phyloP scores from a whole-genome alignment of 2,888 invertebrate species.

The Pantelozetes paolii region DNA sequence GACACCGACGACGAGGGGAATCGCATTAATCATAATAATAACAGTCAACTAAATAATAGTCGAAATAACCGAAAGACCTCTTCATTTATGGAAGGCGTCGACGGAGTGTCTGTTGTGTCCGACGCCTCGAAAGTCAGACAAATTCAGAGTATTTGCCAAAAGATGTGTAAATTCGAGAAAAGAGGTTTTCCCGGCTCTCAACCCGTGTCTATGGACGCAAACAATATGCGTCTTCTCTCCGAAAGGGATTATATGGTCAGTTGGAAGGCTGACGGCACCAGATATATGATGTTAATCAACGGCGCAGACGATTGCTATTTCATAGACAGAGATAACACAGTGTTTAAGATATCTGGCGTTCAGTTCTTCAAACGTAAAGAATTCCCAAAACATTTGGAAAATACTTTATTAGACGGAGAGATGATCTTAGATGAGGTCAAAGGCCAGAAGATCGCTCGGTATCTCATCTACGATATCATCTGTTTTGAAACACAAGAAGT shows the following conservation, averaged over 20 bases:
- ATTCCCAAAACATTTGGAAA: slow-evolving; percentile 63
- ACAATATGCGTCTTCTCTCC: slow-evolving; percentile 70
- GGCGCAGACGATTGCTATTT: slow-evolving; percentile 80
- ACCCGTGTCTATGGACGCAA: slow-evolving; percentile 88
- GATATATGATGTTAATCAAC: slow-evolving; percentile 94
- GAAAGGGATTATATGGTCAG: slow-evolving; percentile 88
- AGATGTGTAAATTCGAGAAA: slow-evolving; percentile 72
- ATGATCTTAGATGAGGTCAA: slow-evolving; percentile 90
- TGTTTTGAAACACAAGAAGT: slow-evolving; percentile 73
- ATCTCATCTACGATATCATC: slow-evolving; percentile 90
- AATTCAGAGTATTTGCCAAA: slow-evolving; percentile 70
- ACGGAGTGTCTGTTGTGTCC: slow-evolving; percentile 68
- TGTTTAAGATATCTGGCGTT: slow-evolving; percentile 74
- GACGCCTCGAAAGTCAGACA: slow-evolving; percentile 61
- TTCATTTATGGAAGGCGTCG: slow-evolving; percentile 79
- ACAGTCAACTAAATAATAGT: neutral
- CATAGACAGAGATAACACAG: slow-evolving; percentile 88
- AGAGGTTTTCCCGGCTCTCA: slow-evolving; percentile 92
- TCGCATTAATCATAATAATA: neutral
- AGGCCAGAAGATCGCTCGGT: slow-evolving; percentile 69
- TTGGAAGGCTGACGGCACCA: slow-evolving; percentile 98
- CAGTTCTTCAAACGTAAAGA: slow-evolving; percentile 74
- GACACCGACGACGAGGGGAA: slow-evolving; percentile 33
- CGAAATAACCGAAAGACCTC: slow-evolving; percentile 41
- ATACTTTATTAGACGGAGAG: slow-evolving; percentile 91